Evolutionary conservation across 2,113 vertebrate species (phyloP).

Genomic region (Aramus guarauna): DNA sequence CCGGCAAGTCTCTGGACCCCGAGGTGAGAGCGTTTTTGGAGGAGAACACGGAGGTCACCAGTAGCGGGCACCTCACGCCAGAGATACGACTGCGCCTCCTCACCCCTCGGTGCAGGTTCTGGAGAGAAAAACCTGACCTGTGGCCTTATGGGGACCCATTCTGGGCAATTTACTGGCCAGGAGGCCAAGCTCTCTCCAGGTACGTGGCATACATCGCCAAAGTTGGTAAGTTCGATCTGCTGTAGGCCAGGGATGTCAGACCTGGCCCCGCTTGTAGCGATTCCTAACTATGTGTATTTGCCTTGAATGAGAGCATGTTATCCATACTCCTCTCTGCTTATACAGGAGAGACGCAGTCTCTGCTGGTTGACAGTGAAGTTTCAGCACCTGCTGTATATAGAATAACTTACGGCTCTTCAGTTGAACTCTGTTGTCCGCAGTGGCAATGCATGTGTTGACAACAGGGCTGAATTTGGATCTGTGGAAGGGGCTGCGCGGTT

Average conservation of each 20-base stretch:
- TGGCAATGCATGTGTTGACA: background rate
- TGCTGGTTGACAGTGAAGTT: background rate
- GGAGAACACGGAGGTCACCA: conserved; percentile 84
- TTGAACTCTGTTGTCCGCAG: background rate
- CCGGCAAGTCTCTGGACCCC: conserved; percentile 11
- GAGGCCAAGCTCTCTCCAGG: conserved; percentile 91
- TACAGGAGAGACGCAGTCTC: background rate
- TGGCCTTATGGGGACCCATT: conserved; percentile 92
- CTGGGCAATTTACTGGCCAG: conserved; percentile 97
- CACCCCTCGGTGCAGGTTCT: conserved; percentile 87
- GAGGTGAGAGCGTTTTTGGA: conserved; percentile 76
- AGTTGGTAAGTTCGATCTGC: background rate
- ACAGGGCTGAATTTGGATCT: background rate
- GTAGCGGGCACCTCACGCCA: conserved; percentile 81
- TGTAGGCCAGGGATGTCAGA: background rate
- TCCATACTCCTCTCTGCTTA: background rate
- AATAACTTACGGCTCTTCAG: background rate
- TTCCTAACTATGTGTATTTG: background rate
- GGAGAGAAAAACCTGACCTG: conserved; percentile 83
- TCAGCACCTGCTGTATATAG: background rate
- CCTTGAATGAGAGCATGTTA: background rate
- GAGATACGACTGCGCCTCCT: conserved; percentile 87
- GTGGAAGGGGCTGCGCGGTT: background rate
- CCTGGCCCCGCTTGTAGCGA: background rate
- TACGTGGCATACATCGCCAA: conserved; percentile 1